These are phyloP conservation scores for Dryobates pubescens DNA, from an alignment of 2,797 vertebrate species.

Conservation along the genomic window DNA sequence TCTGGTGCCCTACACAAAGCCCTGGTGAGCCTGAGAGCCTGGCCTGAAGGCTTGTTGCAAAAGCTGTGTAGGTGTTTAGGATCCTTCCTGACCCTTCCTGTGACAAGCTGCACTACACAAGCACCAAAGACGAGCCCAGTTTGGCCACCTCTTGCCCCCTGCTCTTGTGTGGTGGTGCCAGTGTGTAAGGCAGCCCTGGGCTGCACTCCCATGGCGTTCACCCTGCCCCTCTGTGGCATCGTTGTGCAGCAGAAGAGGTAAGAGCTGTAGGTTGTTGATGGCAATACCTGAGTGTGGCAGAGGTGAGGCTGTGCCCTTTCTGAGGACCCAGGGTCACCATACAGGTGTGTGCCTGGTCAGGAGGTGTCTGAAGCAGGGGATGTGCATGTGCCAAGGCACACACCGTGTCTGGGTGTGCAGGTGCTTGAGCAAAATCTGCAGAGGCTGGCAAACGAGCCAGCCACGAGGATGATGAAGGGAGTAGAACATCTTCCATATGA, in stretches of 20 bases:
- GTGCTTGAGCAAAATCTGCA: not conserved
- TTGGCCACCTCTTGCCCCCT: not conserved
- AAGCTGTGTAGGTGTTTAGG: not conserved
- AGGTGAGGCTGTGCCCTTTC: not conserved
- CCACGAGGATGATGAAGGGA: no score
- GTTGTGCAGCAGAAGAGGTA: not conserved
- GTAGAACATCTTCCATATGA: no score
- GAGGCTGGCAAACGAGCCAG: not conserved
- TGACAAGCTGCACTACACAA: not conserved
- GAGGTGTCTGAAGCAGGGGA: not conserved
- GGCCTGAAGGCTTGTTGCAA: not conserved
- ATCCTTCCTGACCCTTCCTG: not conserved
- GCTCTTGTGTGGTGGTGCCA: not conserved
- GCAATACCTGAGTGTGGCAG: not conserved
- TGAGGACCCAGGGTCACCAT: not conserved
- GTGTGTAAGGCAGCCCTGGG: not conserved
- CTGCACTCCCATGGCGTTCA: rapidly evolving
- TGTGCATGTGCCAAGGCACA: not conserved
- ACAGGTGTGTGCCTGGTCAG: not conserved
- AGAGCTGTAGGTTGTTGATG: not conserved
- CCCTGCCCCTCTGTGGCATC: not conserved
- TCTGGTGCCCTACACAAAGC: not conserved
- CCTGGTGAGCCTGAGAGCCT: rapidly evolving
- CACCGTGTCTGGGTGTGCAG: no score
- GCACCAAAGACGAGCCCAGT: not conserved